phyloP scores from a whole-genome alignment of 2,797 vertebrate species.

The Perodicticus potto region DNA sequence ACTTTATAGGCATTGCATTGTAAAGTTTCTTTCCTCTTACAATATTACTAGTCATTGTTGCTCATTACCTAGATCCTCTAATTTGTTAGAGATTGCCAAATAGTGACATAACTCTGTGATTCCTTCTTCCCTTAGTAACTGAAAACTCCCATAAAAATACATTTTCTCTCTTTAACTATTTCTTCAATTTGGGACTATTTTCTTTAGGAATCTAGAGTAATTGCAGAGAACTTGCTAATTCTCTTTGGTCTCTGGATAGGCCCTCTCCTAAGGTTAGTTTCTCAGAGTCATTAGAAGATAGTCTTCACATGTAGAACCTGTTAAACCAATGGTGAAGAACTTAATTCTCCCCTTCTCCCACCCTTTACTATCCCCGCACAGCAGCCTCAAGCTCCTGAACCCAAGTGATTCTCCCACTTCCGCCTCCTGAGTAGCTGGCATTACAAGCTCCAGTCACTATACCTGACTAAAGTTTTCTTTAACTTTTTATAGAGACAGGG shows the following conservation, averaged over 20 bases:
- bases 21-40: not conserved
- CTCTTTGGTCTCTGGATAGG: not conserved
- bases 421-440: not conserved
- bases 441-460: not conserved
- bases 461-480: not conserved
- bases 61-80: not conserved
- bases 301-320: not conserved
- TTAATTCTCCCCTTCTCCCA: not conserved
- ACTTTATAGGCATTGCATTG: not conserved
- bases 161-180: not conserved
- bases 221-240: constrained; percentile 11
- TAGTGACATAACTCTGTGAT: not conserved
- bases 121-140: not conserved
- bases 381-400: not conserved
- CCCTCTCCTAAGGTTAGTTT: not conserved
- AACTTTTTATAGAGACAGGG: not conserved
- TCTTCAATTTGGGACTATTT: not conserved
- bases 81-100: constrained; percentile 47
- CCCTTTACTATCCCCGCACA: not conserved
- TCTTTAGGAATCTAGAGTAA: constrained; percentile 28
- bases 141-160: not conserved
- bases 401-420: not conserved
- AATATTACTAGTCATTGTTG: not conserved
- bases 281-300: not conserved
- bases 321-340: not conserved